These are phyloP conservation scores for Cryptocephalus moraei DNA, from an alignment of 2,888 invertebrate genomes.

Conservation along the genomic window DNA sequence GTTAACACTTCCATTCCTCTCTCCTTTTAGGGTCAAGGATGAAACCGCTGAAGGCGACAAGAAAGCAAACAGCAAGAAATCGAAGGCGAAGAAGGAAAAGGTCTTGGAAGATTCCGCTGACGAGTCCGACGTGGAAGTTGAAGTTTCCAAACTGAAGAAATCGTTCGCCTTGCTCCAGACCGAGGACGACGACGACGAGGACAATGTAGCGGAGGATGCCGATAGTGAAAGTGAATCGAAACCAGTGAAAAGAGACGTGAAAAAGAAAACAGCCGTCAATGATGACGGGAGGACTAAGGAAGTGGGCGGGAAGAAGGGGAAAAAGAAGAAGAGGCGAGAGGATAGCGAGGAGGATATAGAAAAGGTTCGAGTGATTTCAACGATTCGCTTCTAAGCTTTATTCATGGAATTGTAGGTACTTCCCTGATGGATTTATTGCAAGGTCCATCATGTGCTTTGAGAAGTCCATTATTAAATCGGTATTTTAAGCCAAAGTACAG, in stretches of 20 bases:
- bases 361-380: constrained; percentile 40
- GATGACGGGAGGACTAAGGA: constrained; percentile 35
- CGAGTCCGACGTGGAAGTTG: constrained; percentile 33
- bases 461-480: no score
- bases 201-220: constrained; percentile 25
- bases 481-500: no score
- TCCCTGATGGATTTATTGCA: no score
- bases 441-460: no score
- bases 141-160: constrained; percentile 36
- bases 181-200: constrained; percentile 44
- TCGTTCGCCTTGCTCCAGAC: constrained; percentile 57
- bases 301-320: constrained; percentile 55
- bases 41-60: constrained; percentile 3
- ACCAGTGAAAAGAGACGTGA: constrained; percentile 34
- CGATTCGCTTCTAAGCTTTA: no score
- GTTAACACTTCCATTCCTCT: no score
- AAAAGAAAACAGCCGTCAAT: constrained; percentile 34
- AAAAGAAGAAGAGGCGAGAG: constrained; percentile 62
- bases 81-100: constrained; percentile 27
- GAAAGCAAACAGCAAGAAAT: constrained; percentile 16
- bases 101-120: constrained; percentile 31
- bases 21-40: no score
- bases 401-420: no score
- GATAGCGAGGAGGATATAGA: constrained; percentile 75
- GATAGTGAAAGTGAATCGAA: constrained; percentile 37